Evolutionary conservation across 2,797 vertebrate genomes (phyloP).

Genomic region (Myotis planiceps): DNA sequence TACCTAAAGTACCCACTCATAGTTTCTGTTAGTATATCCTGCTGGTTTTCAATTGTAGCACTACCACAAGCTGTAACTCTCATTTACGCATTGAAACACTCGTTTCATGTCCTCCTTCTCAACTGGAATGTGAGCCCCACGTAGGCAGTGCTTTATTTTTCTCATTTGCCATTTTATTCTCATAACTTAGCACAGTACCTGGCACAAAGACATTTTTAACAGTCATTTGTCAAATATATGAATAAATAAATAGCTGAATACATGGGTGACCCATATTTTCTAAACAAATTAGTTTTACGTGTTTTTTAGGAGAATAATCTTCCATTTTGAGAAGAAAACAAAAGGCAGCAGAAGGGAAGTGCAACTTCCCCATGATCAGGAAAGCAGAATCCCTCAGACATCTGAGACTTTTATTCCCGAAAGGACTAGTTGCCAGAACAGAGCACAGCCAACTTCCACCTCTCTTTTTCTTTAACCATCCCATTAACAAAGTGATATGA

Average conservation of each 20-base stretch:
- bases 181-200: not conserved
- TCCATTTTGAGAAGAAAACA: not conserved
- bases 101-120: not conserved
- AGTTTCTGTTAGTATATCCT: not conserved
- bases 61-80: not conserved
- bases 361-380: slow-evolving; percentile 45
- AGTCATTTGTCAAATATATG: slow-evolving; percentile 6
- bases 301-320: slow-evolving; percentile 31
- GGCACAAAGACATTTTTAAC: not conserved
- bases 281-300: not conserved
- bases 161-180: slow-evolving; percentile 28
- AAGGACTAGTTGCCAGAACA: slow-evolving; percentile 60
- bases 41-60: not conserved
- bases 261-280: not conserved
- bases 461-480: slow-evolving; percentile 72
- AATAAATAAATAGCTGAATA: not conserved
- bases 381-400: slow-evolving; percentile 46
- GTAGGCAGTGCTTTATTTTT: slow-evolving; percentile 2
- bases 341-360: not conserved
- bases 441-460: slow-evolving; percentile 69
- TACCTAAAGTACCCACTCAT: not conserved
- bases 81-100: not conserved
- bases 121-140: not conserved
- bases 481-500: slow-evolving; percentile 70
- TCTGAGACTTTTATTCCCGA: slow-evolving; percentile 57